Percentiles rank a stretch among this genome's conserved stretches.
Conservation (phyloP, 1,140 invertebrate genomes). For the Nilaparvata lugens region DNA sequence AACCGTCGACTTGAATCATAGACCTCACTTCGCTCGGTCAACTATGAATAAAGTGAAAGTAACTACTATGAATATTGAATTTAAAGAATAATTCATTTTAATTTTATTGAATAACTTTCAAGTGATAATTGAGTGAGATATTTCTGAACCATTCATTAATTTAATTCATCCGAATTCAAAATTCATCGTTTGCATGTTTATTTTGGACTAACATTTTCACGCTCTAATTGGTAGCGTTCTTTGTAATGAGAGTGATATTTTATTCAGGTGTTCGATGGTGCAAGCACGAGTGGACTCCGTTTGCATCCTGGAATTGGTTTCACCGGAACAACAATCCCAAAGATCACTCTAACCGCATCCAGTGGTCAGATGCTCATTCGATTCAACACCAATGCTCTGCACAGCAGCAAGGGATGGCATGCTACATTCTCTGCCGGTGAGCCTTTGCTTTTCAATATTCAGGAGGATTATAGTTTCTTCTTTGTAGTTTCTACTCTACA, state of each 20-base stretch:
- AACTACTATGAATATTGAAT: no score
- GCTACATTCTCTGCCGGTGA: conserved; percentile 84
- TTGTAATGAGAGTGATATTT: background rate
- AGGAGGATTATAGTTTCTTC: background rate
- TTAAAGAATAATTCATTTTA: no score
- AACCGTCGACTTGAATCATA: no score
- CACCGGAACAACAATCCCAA: conserved; percentile 64
- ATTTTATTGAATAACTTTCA: no score
- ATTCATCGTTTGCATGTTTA: no score
- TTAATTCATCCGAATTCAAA: no score
- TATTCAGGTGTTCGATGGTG: conserved; percentile 71
- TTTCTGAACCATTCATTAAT: no score
- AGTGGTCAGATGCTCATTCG: conserved; percentile 84
- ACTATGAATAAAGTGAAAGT: no score
- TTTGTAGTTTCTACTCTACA: no score
- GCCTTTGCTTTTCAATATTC: background rate
- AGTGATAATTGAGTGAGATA: no score
- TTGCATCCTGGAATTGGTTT: conserved; percentile 86
- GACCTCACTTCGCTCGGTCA: no score
- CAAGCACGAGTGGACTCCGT: conserved; percentile 70
- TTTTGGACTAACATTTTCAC: no score
- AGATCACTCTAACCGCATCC: conserved; percentile 82
- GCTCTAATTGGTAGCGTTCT: background rate
- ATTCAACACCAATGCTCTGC: conserved; percentile 80
- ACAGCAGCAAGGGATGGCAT: conserved; percentile 75